A percentile compares a stretch with the other conserved stretches of the same genome.
Evolutionary conservation across 2,113 vertebrate genomes (phyloP).

Genomic region (Sclerurus mexicanus): DNA sequence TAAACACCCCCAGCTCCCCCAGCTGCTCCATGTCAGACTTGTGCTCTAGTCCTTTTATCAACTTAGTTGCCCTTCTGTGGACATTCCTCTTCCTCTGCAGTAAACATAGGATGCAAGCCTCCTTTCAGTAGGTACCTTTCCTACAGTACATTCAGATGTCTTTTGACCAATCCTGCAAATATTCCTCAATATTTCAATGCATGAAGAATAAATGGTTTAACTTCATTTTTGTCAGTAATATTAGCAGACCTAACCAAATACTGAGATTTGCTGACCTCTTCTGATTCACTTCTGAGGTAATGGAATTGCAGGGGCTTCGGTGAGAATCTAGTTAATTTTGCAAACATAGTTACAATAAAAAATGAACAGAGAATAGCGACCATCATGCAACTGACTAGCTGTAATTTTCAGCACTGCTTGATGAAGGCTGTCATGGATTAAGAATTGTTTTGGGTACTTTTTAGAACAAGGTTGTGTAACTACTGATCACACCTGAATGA

Average conservation of each 20-base stretch:
- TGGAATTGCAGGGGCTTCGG: neutral
- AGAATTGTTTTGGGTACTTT: neutral
- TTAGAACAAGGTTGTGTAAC: neutral
- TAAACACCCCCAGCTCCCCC: neutral
- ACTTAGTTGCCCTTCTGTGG: neutral
- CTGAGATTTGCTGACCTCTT: neutral
- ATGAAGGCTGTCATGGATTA: neutral
- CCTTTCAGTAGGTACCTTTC: neutral
- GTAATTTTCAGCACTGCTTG: neutral
- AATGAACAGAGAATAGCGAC: neutral
- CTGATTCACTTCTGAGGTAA: neutral
- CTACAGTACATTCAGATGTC: neutral
- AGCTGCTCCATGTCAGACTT: neutral
- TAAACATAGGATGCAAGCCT: neutral
- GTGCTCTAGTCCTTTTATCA: neutral
- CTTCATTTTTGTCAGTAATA: neutral
- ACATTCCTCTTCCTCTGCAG: neutral
- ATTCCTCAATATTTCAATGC: neutral
- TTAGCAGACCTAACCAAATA: neutral
- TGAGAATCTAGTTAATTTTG: neutral
- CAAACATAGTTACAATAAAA: neutral
- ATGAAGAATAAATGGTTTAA: neutral
- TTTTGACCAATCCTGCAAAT: neutral
- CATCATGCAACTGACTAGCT: neutral
- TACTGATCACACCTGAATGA: neutral